Conservation (phyloP, 1,140 invertebrate species). For the Calosoma granatense region DNA sequence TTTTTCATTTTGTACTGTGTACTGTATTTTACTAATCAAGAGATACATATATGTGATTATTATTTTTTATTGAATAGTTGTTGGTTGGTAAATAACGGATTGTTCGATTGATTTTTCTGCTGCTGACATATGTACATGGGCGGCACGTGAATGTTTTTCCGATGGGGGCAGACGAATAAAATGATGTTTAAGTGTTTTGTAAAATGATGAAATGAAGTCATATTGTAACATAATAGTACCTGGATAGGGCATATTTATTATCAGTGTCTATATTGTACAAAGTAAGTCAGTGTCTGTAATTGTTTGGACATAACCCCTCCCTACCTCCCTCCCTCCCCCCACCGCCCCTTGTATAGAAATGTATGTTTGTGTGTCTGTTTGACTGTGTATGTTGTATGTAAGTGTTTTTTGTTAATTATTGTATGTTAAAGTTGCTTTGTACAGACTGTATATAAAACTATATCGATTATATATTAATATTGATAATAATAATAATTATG, state of each 20-base stretch:
- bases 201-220: constrained; percentile 20
- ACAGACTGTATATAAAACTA: constrained; percentile 21
- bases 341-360: background rate
- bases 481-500: background rate
- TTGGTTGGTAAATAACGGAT: no score
- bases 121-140: no score
- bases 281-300: constrained; percentile 3
- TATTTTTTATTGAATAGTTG: no score
- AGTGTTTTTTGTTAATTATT: constrained; percentile 15
- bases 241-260: constrained; percentile 30
- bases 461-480: constrained; percentile 14
- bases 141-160: constrained; percentile 13
- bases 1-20: no score
- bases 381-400: background rate
- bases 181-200: constrained; percentile 11
- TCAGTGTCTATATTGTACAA: constrained; percentile 17
- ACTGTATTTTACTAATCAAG: no score
- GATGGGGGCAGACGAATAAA: constrained; percentile 11
- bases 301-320: background rate
- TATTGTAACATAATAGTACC: constrained; percentile 30
- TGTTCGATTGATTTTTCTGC: no score
- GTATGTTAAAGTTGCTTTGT: constrained; percentile 17
- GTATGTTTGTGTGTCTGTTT: background rate
- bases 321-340: background rate
- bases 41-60: no score